Conservation (phyloP, 2,888 invertebrate genomes). For the Melipona beecheii region DNA sequence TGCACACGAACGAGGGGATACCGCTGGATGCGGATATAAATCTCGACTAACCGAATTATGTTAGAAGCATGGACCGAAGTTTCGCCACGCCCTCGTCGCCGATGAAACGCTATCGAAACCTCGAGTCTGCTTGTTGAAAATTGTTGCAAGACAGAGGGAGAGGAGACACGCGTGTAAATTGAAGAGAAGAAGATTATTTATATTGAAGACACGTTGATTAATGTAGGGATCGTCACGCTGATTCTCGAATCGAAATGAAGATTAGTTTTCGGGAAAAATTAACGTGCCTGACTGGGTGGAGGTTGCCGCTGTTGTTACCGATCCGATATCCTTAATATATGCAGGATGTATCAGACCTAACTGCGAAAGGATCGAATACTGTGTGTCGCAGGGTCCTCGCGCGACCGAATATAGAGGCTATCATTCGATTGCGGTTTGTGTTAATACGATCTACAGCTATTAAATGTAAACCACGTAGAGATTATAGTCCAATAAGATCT, state of each 20-base stretch:
- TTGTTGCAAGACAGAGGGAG: conserved; percentile 26
- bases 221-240: neutral
- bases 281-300: neutral
- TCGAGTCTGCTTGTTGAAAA: conserved; percentile 69
- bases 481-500: neutral
- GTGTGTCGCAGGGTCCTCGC: neutral
- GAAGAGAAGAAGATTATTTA: neutral
- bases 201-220: neutral
- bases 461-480: conserved; percentile 1
- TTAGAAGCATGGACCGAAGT: conserved; percentile 80
- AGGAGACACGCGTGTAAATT: too few relatives aligned
- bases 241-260: neutral
- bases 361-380: neutral
- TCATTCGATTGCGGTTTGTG: neutral
- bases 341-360: too few relatives aligned
- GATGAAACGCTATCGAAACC: conserved; percentile 79
- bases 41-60: conserved; percentile 83
- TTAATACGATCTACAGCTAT: neutral
- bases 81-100: conserved; percentile 79
- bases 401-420: neutral
- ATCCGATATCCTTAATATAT: neutral
- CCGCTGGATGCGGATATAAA: conserved; percentile 79
- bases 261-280: neutral
- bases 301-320: neutral
- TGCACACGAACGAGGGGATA: conserved; percentile 64